Conservation (phyloP, 2,888 invertebrate species). For the Standfussiana lucernea region DNA sequence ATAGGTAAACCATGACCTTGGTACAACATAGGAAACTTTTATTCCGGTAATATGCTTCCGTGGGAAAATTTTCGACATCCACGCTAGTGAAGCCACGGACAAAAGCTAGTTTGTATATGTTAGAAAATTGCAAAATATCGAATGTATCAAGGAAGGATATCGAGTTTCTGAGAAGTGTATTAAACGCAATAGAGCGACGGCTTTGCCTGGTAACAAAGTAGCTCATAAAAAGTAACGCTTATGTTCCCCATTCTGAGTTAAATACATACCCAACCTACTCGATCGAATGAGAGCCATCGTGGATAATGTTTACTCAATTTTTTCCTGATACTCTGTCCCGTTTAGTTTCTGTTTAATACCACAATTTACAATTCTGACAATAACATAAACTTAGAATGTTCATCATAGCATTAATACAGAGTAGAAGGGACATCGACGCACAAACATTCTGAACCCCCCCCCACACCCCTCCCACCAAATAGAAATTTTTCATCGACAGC, state of each 20-base stretch:
- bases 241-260: slow-evolving; percentile 45
- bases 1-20: no score
- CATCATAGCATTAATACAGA: background rate
- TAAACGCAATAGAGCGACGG: slow-evolving; percentile 40
- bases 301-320: slow-evolving; percentile 42
- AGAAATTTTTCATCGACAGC: no score
- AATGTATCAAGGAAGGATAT: slow-evolving; percentile 30
- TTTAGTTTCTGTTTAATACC: slow-evolving; percentile 14
- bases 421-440: background rate
- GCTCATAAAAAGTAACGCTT: slow-evolving; percentile 53
- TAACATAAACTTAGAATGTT: background rate
- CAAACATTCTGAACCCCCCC: no score
- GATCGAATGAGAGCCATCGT: slow-evolving; percentile 43
- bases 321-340: slow-evolving; percentile 28
- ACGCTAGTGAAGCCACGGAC: background rate
- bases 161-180: slow-evolving; percentile 27
- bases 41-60: no score
- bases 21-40: no score
- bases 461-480: no score
- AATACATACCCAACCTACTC: slow-evolving; percentile 40
- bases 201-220: slow-evolving; percentile 45
- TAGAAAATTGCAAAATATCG: slow-evolving; percentile 45
- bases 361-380: background rate
- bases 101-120: slow-evolving; percentile 17
- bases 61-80: no score